Evolutionary conservation across 2,888 invertebrate species (phyloP).

Genomic region (Glaucopsyche alexis): DNA sequence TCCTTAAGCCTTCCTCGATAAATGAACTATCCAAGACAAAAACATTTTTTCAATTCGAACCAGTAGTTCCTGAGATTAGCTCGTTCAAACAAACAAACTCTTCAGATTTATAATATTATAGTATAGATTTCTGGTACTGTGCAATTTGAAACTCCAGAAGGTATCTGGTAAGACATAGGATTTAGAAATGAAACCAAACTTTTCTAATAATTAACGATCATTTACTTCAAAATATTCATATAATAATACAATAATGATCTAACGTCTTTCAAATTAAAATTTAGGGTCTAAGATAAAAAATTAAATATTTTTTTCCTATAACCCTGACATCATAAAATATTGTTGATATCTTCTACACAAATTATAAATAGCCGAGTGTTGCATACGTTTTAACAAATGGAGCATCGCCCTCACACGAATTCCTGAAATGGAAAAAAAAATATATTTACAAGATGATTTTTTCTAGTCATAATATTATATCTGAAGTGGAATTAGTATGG

Average conservation of each 20-base stretch:
- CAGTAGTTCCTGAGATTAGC: too few species aligned
- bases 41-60: too few species aligned
- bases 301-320: constrained; percentile 62
- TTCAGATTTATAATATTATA: too few species aligned
- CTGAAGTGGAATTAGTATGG: too few species aligned
- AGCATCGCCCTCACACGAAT: constrained; percentile 91
- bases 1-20: too few species aligned
- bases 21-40: too few species aligned
- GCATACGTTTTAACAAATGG: constrained; percentile 97
- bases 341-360: constrained; percentile 72
- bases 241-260: constrained; percentile 69
- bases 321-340: constrained; percentile 69
- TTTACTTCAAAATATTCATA: constrained; percentile 79
- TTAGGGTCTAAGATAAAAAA: constrained; percentile 71
- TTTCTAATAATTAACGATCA: constrained; percentile 79
- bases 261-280: constrained; percentile 66
- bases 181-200: constrained; percentile 55
- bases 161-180: background rate
- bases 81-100: too few species aligned
- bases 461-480: too few species aligned
- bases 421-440: constrained; percentile 84
- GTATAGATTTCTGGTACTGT: background rate
- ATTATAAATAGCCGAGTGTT: constrained; percentile 95
- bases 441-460: background rate
- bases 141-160: background rate